Percentiles rank a stretch among this genome's conserved stretches.
Conservation (phyloP, 35 echinoderm and acorn worm genomes). For the Heliocidaris tuberculata region DNA sequence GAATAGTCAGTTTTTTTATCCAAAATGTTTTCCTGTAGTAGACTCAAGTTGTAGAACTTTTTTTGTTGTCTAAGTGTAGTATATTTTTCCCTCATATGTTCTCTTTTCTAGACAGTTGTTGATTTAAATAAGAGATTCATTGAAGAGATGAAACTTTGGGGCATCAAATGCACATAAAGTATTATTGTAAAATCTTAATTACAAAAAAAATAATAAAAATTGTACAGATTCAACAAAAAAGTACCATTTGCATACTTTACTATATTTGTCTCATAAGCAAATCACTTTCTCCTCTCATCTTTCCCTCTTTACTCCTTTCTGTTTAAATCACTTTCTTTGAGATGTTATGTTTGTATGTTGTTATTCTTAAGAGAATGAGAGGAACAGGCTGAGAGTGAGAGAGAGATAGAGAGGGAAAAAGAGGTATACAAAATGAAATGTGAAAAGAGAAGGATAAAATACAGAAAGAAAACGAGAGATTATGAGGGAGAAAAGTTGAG, state of each 20-base stretch:
- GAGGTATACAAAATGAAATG: not conserved
- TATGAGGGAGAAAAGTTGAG: no score
- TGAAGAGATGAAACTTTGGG: conserved; percentile 31
- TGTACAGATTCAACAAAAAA: conserved; percentile 43
- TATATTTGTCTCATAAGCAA: not conserved
- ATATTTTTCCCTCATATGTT: conserved; percentile 4
- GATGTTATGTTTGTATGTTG: not conserved
- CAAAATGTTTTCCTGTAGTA: not conserved
- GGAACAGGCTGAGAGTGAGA: no score
- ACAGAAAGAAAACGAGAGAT: no score
- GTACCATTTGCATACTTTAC: not conserved
- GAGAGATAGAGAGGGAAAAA: not conserved
- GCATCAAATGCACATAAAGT: conserved; percentile 54
- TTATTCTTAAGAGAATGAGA: not conserved
- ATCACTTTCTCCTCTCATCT: no score
- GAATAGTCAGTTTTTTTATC: not conserved
- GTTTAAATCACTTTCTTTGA: not conserved
- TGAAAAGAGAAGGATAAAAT: no score
- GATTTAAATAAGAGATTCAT: not conserved
- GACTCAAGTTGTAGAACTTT: not conserved
- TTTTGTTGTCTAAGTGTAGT: not conserved
- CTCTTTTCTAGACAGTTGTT: conserved; percentile 17
- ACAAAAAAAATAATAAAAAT: conserved; percentile 48
- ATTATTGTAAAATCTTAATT: conserved; percentile 54
- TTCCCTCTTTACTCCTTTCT: no score